Base-by-base conservation (phyloP, 2,797 vertebrate genomes). In the Malacoctenus gilli region DNA sequence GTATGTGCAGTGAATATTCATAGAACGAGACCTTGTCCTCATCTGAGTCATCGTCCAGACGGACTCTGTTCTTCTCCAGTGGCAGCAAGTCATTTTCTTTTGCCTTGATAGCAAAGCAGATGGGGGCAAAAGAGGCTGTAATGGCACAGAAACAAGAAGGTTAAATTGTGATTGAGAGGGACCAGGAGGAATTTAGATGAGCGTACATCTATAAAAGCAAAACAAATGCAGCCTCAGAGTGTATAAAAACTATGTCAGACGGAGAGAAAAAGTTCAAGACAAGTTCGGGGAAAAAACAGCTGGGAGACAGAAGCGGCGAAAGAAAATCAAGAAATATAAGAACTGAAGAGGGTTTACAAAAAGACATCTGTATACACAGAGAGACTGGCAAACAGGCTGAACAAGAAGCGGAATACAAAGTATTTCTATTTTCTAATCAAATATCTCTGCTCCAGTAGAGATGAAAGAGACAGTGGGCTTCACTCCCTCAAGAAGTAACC, bases 71-170 rank as follows among this genome's bases (percentile, higher is more conserved):
- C 85, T 97, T 99, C 84, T 99, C 97, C 90, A 99, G 82, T 8
- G 95, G 96, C 65, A 99, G 90, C 63, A 98, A 85, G 83, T 99
- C 97, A 0, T 95, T 97, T 83, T 99, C 97, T 76, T 99, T 99
- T 60, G 94, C 92, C 75, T 93, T 95, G 83, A 99, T 99, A 21
- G 97, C 97, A 82, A 99, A 99, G 75, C 95, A 95, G 90, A 99
- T 99, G 8, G 97, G 97, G n/a, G 96, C 97, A 86, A 98, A 98
- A 0, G 95, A 94, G 21, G 91, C 97, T 98, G 85, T 5, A 35
- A 40, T 39, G 39, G 25, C 37, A 72, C 36, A 57, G 16, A 60
- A 18, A 65, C 7, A 4, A 57, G 2, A 12, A 18, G 21, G 18
- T 48, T 30, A 39, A 48, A 22, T 15, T 30, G 4, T 34, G 20